Evolutionary conservation across 2,113 vertebrate species (phyloP), one percentile per base, ranked within the genome.

Genomic region (Thinocorus orbignyianus): DNA sequence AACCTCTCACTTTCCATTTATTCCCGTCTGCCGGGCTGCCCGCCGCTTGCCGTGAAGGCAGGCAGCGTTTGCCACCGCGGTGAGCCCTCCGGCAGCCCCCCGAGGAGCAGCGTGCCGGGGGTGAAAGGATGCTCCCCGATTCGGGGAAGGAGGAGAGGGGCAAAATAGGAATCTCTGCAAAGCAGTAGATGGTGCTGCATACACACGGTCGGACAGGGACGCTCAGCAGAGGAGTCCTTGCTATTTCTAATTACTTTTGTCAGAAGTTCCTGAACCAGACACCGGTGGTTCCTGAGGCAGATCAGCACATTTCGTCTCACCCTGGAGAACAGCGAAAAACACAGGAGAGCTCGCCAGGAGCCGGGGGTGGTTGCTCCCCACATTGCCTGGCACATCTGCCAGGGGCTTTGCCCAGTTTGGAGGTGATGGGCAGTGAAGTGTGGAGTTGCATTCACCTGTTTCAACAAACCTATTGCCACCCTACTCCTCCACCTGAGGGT

Each of bases 121-220:
- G 3, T 17, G 44, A 39, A 3, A 37, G 39, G 44, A 25, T 17
- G 37, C 4, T 1, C 17, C 49, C 37, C 25, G 49, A 41, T 41
- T 62, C 16, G 22, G 6, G 49, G 13, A 31, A 70, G 9, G 48
- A 25, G 31, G 12, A 9, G 6, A 10, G 11, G 2, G 30, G 17
- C 25, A 8, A 9, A 49, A 26, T 8, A 26, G 17, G 33, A 57
- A 60, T 74, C 78, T 22, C 35, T 22, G 19, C 6, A 30, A 52
- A 80, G 93, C 98, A 88, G 97, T 97, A 98, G 98, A 54, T 98
- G 98, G 97, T 96, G 97, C 87, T 73, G 92, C 35, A 41, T 4
- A 7, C 83, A 31, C 91, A 35, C 52, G 6, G 8, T 3, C n/a
- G 8, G 60, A 30, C 6, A 8, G 3, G 2, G 39, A 3, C 9